Base-by-base conservation (phyloP, 2,113 vertebrate genomes). In the Sapayoa aenigma region DNA sequence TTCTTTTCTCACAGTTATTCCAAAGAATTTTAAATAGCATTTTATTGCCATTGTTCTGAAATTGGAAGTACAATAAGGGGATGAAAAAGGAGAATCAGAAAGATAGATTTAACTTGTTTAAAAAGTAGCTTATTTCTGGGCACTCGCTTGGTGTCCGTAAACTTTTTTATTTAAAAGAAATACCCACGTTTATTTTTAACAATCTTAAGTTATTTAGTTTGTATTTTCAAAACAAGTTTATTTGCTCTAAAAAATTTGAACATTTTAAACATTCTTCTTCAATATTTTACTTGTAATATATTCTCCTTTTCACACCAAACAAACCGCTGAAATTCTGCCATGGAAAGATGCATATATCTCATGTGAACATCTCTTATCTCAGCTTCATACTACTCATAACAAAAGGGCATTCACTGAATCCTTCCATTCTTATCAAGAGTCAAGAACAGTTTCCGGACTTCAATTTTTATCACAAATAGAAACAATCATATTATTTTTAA, bases 241-340 rank as follows among this genome's bases (percentile, higher is more conserved):
- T n/a, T 31, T 76, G 16, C 23, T 58, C 8, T n/a, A 69, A 84
- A 86, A 76, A 56, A 10, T 7, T 3, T 50, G 33, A 44, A 56
- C 2, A 39, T 52, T 72, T 75, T 35, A 81, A 88, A 62, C 44
- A 37, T 11, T 41, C 17, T 30, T 27, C 46, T 65, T 76, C 56
- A 62, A 18, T 79, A 82, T 20, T 56, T 41, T 23, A 73, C 16
- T 37, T 42, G 5, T 6, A 67, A 74, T 0, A 0, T 56, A 37
- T 41, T 71, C 37, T 30, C 5, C 17, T 77, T 65, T 37, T 23
- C 12, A 5, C 15, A 75, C 7, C 24, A 60, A 76, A 73, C 46
- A 85, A 63, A 19, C 31, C 0, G 0, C 0, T 39, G 30, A 58
- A 84, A 41, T 82, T 87, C 27, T 93, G 39, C 11, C 24, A 22